Evolutionary conservation across 2,888 invertebrate genomes (phyloP).

Genomic region (Neoscelio sp.): DNA sequence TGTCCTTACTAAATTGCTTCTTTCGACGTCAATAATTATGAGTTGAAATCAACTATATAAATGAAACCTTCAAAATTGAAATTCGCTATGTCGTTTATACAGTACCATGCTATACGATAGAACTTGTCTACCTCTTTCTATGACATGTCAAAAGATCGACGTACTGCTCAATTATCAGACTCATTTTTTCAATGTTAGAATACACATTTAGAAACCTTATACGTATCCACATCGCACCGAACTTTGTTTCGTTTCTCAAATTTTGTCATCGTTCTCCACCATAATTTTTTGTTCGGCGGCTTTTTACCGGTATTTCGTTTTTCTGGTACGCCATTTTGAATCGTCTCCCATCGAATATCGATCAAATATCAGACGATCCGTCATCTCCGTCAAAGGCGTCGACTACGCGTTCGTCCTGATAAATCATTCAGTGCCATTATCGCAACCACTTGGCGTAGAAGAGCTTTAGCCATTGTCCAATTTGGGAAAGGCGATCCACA

Average conservation of each 20-base stretch:
- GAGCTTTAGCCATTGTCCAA: constrained; percentile 65
- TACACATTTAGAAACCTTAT: no score
- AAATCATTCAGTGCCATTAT: constrained; percentile 69
- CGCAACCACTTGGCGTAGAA: constrained; percentile 65
- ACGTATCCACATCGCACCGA: no score
- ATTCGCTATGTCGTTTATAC: no score
- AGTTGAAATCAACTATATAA: no score
- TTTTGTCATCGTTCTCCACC: constrained; percentile 20
- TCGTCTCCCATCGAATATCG: constrained; percentile 54
- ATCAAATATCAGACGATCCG: constrained; percentile 67
- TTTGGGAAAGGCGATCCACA: constrained; percentile 63
- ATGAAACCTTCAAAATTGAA: no score
- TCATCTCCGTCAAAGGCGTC: constrained; percentile 68
- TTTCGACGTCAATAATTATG: no score
- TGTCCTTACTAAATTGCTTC: no score
- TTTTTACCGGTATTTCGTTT: constrained; percentile 46
- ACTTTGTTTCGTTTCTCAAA: constrained; percentile 1
- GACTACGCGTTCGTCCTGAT: constrained; percentile 63
- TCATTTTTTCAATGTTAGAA: no score
- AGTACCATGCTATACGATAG: no score
- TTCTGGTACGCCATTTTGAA: constrained; percentile 57
- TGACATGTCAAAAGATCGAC: no score
- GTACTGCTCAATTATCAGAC: no score
- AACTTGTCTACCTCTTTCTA: no score
- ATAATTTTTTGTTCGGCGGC: constrained; percentile 14